Evolutionary conservation across 2,797 vertebrate genomes (phyloP).

Genomic region (Gymnodraco acuticeps): DNA sequence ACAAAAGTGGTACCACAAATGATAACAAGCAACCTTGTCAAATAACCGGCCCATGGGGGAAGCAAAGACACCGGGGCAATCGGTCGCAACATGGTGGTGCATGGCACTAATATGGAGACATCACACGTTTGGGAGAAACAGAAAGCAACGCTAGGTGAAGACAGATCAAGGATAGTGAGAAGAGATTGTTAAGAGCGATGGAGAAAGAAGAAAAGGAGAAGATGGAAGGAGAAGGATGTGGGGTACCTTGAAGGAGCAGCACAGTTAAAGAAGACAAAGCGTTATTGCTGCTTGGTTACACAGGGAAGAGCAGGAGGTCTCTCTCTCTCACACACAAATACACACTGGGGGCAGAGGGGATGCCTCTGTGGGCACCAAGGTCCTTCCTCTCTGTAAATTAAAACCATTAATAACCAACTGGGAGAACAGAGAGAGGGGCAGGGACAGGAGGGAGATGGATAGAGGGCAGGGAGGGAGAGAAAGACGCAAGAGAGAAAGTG

Average conservation of each 20-base stretch:
- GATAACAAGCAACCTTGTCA: slow-evolving; percentile 44
- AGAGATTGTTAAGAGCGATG: slow-evolving; percentile 39
- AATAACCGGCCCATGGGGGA: slow-evolving; percentile 12
- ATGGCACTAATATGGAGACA: slow-evolving; percentile 2
- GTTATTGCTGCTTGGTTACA: slow-evolving; percentile 73
- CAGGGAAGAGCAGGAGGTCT: slow-evolving; percentile 50
- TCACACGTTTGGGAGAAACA: slow-evolving; percentile 10
- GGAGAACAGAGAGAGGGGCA: slow-evolving; percentile 55
- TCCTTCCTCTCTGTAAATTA: slow-evolving; percentile 90
- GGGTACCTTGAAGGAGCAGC: slow-evolving; percentile 74
- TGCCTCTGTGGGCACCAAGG: slow-evolving; percentile 83
- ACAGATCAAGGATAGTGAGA: slow-evolving; percentile 29
- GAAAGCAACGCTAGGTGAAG: neutral
- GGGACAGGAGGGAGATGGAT: slow-evolving; percentile 52
- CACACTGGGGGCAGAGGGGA: slow-evolving; percentile 72
- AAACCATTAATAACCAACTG: slow-evolving; percentile 93
- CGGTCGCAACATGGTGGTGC: neutral
- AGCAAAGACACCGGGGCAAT: neutral
- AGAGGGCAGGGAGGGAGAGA: slow-evolving; percentile 27
- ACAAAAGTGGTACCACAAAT: slow-evolving; percentile 35
- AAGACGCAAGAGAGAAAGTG: slow-evolving; percentile 34
- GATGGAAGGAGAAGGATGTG: slow-evolving; percentile 53
- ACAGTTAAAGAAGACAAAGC: slow-evolving; percentile 84
- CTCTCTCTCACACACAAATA: slow-evolving; percentile 62
- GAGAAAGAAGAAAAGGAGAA: slow-evolving; percentile 32